These are phyloP conservation scores for Chironomus tentans DNA, from an alignment of 2,888 invertebrate genomes.

Conservation along the genomic window DNA sequence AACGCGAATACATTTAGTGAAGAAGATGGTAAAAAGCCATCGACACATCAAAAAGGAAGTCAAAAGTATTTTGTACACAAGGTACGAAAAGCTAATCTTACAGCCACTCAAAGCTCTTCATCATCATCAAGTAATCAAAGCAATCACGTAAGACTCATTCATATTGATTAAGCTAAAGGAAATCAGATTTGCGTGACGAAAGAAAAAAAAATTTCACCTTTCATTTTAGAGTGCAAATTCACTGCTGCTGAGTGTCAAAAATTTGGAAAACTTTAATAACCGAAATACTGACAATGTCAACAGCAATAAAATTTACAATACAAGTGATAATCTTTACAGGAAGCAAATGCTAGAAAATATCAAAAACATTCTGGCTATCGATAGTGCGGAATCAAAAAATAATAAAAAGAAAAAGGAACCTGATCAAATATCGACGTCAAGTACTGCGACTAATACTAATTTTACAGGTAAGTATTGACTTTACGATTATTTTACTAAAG, in stretches of 20 bases:
- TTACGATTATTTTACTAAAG: not conserved
- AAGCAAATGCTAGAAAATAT: constrained; percentile 13
- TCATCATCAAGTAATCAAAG: constrained; percentile 18
- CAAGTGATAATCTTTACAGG: not conserved
- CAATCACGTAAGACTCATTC: constrained; percentile 4
- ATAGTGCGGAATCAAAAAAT: not conserved
- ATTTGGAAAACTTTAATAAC: constrained; percentile 12
- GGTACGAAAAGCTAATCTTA: not conserved
- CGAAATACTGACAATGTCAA: not conserved
- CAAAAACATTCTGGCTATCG: not conserved
- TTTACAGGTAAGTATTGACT: constrained; percentile 55
- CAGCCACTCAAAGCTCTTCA: not conserved
- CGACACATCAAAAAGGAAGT: not conserved
- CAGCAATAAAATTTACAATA: not conserved
- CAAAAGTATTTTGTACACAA: constrained; percentile 15
- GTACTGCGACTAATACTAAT: constrained; percentile 64
- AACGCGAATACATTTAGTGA: not conserved
- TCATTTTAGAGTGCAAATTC: constrained; percentile 9
- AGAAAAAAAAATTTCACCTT: not conserved
- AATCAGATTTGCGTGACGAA: too few relatives aligned
- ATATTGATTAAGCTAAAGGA: too few relatives aligned
- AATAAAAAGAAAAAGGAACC: constrained; percentile 42
- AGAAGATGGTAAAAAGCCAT: not conserved
- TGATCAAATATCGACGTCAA: constrained; percentile 68
- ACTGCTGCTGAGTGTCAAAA: constrained; percentile 1